Percentiles rank a stretch among this genome's conserved stretches.
phyloP scores from a whole-genome alignment of 2,888 invertebrate genomes.

The Physocephala rufipes region DNA sequence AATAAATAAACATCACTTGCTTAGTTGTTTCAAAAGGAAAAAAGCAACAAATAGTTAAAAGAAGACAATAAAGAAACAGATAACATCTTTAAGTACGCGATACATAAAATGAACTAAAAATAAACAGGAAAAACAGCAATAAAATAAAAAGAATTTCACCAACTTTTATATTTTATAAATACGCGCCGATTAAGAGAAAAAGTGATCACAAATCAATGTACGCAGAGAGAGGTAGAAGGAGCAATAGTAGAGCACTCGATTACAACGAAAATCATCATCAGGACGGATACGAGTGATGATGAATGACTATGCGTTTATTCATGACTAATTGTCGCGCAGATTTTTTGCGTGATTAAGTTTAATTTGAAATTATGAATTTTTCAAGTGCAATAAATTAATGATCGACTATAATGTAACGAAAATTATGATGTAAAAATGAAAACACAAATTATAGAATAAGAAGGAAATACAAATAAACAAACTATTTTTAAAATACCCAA shows the following conservation, averaged over 20 bases:
- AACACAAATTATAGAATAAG: too few species aligned
- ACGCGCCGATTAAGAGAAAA: not conserved
- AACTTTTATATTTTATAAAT: not conserved
- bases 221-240: not conserved
- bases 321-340: constrained; percentile 1
- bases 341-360: constrained; percentile 13
- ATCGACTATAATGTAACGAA: too few species aligned
- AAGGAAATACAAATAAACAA: too few species aligned
- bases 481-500: too few species aligned
- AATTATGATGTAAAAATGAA: too few species aligned
- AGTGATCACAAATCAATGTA: constrained; percentile 1
- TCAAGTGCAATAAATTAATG: constrained; percentile 17
- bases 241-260: not conserved
- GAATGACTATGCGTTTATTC: not conserved
- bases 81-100: constrained; percentile 23
- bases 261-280: not conserved
- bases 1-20: not conserved
- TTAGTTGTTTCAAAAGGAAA: not conserved
- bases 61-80: constrained; percentile 23
- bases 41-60: not conserved
- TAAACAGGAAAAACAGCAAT: not conserved
- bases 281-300: not conserved
- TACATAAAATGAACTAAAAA: not conserved
- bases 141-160: not conserved
- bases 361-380: constrained; percentile 17